Conservation (phyloP, 1,140 invertebrate genomes). For the Drosophila trapezifrons region DNA sequence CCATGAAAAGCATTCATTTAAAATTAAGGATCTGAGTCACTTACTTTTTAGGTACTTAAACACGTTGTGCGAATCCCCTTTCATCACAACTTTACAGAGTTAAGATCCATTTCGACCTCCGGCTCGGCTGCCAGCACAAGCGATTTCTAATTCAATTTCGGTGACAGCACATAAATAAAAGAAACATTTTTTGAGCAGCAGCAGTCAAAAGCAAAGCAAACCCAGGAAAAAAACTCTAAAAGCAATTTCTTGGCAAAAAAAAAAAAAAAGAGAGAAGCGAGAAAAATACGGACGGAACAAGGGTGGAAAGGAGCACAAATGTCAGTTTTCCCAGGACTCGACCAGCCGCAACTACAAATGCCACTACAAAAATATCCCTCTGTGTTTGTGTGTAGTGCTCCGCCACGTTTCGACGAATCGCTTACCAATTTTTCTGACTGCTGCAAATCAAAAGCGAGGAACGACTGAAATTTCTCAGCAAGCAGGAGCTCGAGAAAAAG, state of each 20-base stretch:
- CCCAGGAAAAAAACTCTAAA: conserved; percentile 69
- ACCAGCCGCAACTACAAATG: conserved; percentile 44
- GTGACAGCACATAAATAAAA: conserved; percentile 80
- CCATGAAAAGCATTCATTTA: too few species aligned
- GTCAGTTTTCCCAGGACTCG: conserved; percentile 75
- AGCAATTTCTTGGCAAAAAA: conserved; percentile 73
- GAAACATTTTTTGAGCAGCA: conserved; percentile 73
- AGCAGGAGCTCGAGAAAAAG: conserved; percentile 28
- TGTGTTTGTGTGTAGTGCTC: conserved; percentile 13
- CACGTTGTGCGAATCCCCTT: background rate
- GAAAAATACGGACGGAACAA: conserved; percentile 12
- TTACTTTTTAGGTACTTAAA: conserved; percentile 3
- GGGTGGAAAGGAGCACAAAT: conserved; percentile 65
- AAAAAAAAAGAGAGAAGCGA: background rate
- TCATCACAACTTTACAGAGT: conserved; percentile 7
- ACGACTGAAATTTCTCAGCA: conserved; percentile 28
- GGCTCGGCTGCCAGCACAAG: conserved; percentile 47
- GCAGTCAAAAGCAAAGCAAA: conserved; percentile 58
- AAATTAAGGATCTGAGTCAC: too few species aligned
- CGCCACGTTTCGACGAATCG: conserved; percentile 71
- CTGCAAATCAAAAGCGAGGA: conserved; percentile 75
- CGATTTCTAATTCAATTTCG: conserved; percentile 79
- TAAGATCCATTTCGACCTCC: conserved; percentile 25
- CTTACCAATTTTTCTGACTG: conserved; percentile 81
- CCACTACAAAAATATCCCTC: conserved; percentile 32